Evolutionary conservation across 2,797 vertebrate genomes (phyloP).

Genomic region (Pelodytes ibericus): DNA sequence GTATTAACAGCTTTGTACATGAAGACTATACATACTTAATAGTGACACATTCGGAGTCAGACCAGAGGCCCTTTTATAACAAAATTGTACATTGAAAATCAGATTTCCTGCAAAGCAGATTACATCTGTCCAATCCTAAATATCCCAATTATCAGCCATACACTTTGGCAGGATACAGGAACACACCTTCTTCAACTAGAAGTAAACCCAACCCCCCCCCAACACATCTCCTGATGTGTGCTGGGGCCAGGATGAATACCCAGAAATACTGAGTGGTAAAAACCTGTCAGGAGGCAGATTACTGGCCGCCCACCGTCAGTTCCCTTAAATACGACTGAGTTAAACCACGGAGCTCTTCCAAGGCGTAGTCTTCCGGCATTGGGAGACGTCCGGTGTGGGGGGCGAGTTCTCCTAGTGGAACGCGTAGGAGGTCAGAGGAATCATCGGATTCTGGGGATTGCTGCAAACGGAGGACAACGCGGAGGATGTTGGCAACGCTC

Average conservation of each 20-base stretch:
- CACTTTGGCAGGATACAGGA: background rate
- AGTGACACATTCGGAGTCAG: background rate
- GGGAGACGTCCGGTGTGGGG: constrained; percentile 84
- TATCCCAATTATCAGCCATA: background rate
- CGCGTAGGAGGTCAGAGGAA: constrained; percentile 61
- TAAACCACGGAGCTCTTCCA: constrained; percentile 93
- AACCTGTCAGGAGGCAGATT: constrained; percentile 51
- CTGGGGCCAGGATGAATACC: background rate
- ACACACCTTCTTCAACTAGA: too few relatives aligned
- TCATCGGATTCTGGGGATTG: constrained; percentile 71
- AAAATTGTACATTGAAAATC: constrained; percentile 18
- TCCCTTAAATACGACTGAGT: constrained; percentile 88
- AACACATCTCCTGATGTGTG: too few relatives aligned
- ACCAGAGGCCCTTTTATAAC: constrained; percentile 1
- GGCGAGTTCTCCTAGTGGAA: constrained; percentile 74
- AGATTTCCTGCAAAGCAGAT: background rate
- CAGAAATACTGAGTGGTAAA: background rate
- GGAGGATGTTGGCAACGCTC: constrained; percentile 87
- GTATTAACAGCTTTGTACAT: background rate
- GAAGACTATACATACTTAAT: background rate
- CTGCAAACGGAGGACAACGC: constrained; percentile 86
- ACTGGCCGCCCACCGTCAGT: constrained; percentile 78
- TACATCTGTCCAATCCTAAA: background rate
- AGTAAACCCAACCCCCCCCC: too few relatives aligned
- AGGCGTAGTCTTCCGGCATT: constrained; percentile 93